Evolutionary conservation across 2,113 vertebrate species (phyloP), one percentile per base, ranked within the genome.

Genomic region (Sebastes schlegelii): DNA sequence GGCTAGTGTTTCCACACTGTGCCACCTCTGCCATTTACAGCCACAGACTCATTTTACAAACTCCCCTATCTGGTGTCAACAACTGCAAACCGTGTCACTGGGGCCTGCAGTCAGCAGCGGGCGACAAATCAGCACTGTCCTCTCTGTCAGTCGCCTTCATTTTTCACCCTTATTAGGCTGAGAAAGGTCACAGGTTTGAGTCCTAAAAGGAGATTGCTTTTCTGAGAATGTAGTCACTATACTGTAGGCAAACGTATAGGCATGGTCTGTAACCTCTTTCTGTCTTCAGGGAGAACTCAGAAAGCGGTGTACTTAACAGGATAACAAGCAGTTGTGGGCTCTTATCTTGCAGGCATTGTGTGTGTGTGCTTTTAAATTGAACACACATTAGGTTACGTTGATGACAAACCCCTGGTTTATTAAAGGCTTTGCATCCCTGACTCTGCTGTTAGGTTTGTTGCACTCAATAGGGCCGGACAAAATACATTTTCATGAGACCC

Each of bases 21-120:
- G 54, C 77, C 82, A 86, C 63, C 71, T 77, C 77, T 83, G 84
- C 89, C 86, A 86, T 92, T 89, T 90, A 66, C 77, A 86, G 77
- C 74, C 83, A 65, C 52, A 64, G 86, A 88, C 85, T 93, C 90
- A 74, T 79, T 92, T 93, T 94, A 90, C 91, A 89, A 74, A 61
- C 13, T 55, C 51, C 68, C 65, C 67, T 76, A 87, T 93, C 84
- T 91, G 86, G 63, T 92, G 85, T 90, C 92, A 91, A 70, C 77
- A 61, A 83, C 85, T 87, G 73, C 67, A 71, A 62, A 80, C 68
- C 73, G 67, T 90, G 82, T 90, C 74, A 79, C 73, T 26, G 62
- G 82, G 74, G 80, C 84, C 79, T 61, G 58, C 64, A 54, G 81
- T 82, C 82, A 79, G 67, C 83, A 85, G 72, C 34, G 49, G 61